Evolutionary conservation across 2,113 vertebrate species (phyloP), one percentile per base, ranked within the genome.

Genomic region (Empidonax alnorum): DNA sequence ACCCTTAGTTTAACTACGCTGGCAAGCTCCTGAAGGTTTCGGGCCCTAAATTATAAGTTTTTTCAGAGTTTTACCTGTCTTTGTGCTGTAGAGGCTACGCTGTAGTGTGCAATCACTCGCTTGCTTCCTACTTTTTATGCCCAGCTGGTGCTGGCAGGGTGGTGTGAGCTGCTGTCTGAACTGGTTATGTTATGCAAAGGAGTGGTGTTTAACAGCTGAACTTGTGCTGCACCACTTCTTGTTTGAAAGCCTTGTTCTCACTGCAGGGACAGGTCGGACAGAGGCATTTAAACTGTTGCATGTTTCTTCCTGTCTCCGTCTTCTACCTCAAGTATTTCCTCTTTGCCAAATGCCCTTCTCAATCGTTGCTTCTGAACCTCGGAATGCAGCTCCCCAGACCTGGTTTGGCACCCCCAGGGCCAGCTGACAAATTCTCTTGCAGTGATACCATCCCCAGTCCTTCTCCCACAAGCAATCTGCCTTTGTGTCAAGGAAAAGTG

Each of bases 281-380:
- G 28, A 65, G 24, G 3, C n/a, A 78, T 81, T 94, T 84, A 73
- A 80, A 63, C 52, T 35, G 19, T 52, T 5, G 2, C n/a, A 62
- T 73, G 35, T 76, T 79, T 76, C 62, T 42, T 76, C 49, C 22
- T 58, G 58, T 87, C 75, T 67, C 94, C 42, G 44, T 95, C 85
- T 87, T 94, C 72, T 89, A 75, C 58, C 25, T 79, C 71, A 86
- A n/a, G 42, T 89, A 75, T 71, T 92, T 88, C 33, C 18, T 88
- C 30, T 56, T 84, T 81, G 27, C 41, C 44, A 65, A 84, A 50
- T 39, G 4, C 12, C 14, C 9, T 72, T 67, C 62, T 87, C 37
- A 37, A 15, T 53, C 59, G 69, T 22, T 91, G 41, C 52, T 68
- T 84, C 33, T 22, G 47, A 55, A 50, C 6, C 69, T 28, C 0